Evolutionary conservation across 1,140 invertebrate species (phyloP), one percentile per base, ranked within the genome.

Genomic region (Sitodiplosis mosellana): DNA sequence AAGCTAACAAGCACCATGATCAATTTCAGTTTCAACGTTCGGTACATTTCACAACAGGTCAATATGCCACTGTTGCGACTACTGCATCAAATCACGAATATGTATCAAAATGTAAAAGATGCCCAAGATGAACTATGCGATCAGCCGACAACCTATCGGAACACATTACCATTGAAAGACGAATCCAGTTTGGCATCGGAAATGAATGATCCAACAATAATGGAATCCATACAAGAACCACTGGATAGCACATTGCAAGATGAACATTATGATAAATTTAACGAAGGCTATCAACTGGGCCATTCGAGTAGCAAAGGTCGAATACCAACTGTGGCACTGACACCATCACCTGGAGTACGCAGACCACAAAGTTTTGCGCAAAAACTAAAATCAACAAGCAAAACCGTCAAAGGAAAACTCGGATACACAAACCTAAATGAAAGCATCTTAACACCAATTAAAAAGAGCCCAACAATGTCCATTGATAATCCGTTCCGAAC

Each of bases 101-200:
- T 97, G 88, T 93, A 95, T 67, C 87, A 92, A 65, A 96, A 95
- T 68, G 88, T 94, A 4, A 89, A 91, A 58, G 87, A 93, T 58
- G 94, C 91, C 1, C 84, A 90, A 60, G 81, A 83, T 56, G 89
- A 93, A 55, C 69, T 96, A 44, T 81, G 77, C 56, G 82, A 77
- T 52, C 83, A 82, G 52, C 75, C 77, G 1, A 61, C 62, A 18
- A 59, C 72, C 17, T 58, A 61, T 37, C 68, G 71, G 54, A 61
- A 66, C 50, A 62, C 18, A 5, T 56, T 54, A 5, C 55, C 61
- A 17, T 55, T 56, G 15, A 64, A 64, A 38, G 61, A 64, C 46
- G 62, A 64, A 41, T 45, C 43, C 5, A 33, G 43, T 14, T 5
- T 38, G 4, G 77, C 75, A 42, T 80, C 77, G 14, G 78, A 81